phyloP scores from a whole-genome alignment of 2,888 invertebrate genomes.

The Caenorhabditis plicata region DNA sequence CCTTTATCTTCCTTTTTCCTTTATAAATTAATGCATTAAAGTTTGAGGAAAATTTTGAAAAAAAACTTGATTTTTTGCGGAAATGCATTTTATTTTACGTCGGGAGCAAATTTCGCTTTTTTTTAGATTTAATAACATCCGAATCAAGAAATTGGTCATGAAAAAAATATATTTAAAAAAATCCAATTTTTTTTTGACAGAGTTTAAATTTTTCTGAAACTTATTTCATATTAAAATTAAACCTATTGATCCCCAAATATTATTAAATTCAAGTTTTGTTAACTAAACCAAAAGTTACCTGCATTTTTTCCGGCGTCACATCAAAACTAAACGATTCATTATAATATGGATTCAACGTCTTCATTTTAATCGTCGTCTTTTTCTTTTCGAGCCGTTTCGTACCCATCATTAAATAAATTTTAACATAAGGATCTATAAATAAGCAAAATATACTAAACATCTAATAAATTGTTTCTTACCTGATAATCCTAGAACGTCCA shows the following conservation, averaged over 20 bases:
- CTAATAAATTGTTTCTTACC: slow-evolving; percentile 71
- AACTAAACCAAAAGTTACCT: slow-evolving; percentile 71
- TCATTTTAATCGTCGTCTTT: slow-evolving; percentile 99
- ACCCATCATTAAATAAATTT: slow-evolving; percentile 99
- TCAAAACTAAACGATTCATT: slow-evolving; percentile 99
- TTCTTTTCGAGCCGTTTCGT: slow-evolving; percentile 99
- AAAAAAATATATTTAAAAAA: no score
- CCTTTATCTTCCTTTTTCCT: no score
- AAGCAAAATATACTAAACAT: no score
- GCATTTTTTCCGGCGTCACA: slow-evolving; percentile 99
- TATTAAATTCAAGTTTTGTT: not conserved
- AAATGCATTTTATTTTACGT: no score
- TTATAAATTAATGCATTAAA: no score
- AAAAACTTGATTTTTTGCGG: no score
- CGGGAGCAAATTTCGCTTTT: no score
- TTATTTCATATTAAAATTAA: no score
- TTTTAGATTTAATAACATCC: no score
- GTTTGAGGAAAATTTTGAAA: no score
- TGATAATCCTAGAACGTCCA: slow-evolving; percentile 98
- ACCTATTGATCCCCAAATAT: not conserved
- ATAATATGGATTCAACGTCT: slow-evolving; percentile 99
- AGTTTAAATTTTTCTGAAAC: no score
- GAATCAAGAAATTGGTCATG: no score
- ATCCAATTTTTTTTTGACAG: slow-evolving; percentile 2
- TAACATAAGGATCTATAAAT: slow-evolving; percentile 94